Evolutionary conservation across 2,113 vertebrate species (phyloP), one percentile per base, ranked within the genome.

Genomic region (Leucopsar rothschildi): DNA sequence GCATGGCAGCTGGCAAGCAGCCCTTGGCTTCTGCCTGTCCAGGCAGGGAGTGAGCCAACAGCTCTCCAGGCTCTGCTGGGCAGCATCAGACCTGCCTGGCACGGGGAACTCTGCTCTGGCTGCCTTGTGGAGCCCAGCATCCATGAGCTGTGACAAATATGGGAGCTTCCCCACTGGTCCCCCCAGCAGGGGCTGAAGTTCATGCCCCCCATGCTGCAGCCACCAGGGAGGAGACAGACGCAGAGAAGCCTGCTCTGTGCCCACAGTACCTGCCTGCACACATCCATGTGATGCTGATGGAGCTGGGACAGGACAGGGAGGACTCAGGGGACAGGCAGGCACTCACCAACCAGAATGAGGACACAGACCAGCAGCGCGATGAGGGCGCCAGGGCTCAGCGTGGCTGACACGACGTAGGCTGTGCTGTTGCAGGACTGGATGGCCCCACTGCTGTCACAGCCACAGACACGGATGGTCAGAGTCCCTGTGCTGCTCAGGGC

Each of bases 361-460:
- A 99, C 91, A 68, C 99, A 99, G 81, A 99, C 99, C 93, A 99
- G 95, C 69, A 99, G 98, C 4, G 99, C 99, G 28, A 99, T 99
- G 95, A 99, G 99, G 3, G 99, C 99, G 0, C 99, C 99, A 0
- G 99, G 99, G 97, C 99, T 99, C 88, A 99, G 99, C 3, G 99
- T 98, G 27, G 99, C 97, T 6, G 99, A 98, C 95, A 99, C 98
- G 29, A 98, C 97, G 1, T 98, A 99, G 93, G 99, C 99, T 0
- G 99, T 99, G 97, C 99, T 98, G 76, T 99, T 99, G 98, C 99
- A 99, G 86, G 99, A 99, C 97, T 99, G 99, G 97, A 99, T 99
- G 96, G 98, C 92, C 22, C 99, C 99, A 0, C 93, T 97, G 94
- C 98, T 98, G 97, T 99, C 99, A 5, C 99, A 99, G 96, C 99